Evolutionary conservation across 2,888 invertebrate genomes (phyloP).

Genomic region (Drosophila prolongata): DNA sequence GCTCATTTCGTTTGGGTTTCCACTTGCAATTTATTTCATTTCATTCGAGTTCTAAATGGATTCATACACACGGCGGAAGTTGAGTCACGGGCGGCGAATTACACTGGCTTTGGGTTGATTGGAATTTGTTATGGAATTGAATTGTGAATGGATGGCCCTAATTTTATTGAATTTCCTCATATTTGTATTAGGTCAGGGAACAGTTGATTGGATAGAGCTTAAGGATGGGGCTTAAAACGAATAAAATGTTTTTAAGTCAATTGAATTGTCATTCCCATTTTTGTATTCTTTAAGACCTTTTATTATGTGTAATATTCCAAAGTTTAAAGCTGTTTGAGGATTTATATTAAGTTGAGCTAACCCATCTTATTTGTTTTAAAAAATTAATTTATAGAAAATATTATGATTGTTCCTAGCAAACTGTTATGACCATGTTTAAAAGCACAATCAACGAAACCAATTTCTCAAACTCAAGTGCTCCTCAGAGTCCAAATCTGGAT

Average conservation of each 20-base stretch:
- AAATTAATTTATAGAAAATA: not conserved
- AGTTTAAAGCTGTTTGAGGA: too few species aligned
- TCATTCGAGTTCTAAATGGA: slow-evolving; percentile 47
- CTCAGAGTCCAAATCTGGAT: slow-evolving; percentile 37
- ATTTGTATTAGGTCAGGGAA: not conserved
- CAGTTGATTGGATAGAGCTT: not conserved
- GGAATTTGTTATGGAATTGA: not conserved
- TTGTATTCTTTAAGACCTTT: too few species aligned
- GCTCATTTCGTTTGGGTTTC: slow-evolving; percentile 26
- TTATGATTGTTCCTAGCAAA: not conserved
- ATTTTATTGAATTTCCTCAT: not conserved
- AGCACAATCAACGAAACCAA: slow-evolving; percentile 65
- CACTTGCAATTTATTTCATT: slow-evolving; percentile 58
- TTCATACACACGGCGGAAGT: slow-evolving; percentile 63
- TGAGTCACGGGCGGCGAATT: slow-evolving; percentile 37
- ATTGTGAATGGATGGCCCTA: not conserved
- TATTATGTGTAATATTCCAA: too few species aligned
- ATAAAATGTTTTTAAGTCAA: too few species aligned
- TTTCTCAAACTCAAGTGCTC: slow-evolving; percentile 65
- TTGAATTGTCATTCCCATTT: too few species aligned
- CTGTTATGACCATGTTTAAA: slow-evolving; percentile 28
- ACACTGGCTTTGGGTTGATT: slow-evolving; percentile 6
- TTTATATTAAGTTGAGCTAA: too few species aligned
- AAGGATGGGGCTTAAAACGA: too few species aligned
- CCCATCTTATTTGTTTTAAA: too few species aligned